Percentiles rank a stretch among this genome's conserved stretches.
phyloP scores from a whole-genome alignment of 2,113 vertebrate species.

The Eolophus roseicapilla region DNA sequence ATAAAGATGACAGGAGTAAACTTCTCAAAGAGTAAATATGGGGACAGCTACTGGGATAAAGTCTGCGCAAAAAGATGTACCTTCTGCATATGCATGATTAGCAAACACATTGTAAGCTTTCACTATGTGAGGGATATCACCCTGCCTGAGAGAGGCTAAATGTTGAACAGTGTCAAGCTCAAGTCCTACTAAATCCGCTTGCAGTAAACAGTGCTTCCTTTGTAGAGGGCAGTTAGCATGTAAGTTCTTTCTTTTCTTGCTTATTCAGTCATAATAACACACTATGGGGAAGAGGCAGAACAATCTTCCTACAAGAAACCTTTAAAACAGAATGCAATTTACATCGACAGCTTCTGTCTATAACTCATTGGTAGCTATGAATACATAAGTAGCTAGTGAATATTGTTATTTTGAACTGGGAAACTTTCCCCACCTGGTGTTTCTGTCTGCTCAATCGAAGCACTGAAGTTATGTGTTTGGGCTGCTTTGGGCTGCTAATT shows the following conservation, averaged over 20 bases:
- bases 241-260: background rate
- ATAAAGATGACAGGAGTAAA: background rate
- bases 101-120: background rate
- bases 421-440: background rate
- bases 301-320: background rate
- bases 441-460: background rate
- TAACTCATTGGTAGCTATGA: background rate
- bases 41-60: background rate
- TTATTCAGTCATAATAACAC: background rate
- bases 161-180: background rate
- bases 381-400: background rate
- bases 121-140: accelerated
- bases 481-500: background rate
- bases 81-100: background rate
- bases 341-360: background rate
- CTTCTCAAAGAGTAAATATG: background rate
- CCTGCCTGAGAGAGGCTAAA: background rate
- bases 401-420: background rate
- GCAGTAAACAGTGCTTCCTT: background rate
- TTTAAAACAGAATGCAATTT: background rate
- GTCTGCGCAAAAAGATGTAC: background rate
- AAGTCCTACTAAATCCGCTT: background rate
- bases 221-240: background rate
- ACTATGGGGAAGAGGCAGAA: background rate
- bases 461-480: background rate